phyloP scores from a whole-genome alignment of 2,888 invertebrate genomes.

The Trichacis sp. region DNA sequence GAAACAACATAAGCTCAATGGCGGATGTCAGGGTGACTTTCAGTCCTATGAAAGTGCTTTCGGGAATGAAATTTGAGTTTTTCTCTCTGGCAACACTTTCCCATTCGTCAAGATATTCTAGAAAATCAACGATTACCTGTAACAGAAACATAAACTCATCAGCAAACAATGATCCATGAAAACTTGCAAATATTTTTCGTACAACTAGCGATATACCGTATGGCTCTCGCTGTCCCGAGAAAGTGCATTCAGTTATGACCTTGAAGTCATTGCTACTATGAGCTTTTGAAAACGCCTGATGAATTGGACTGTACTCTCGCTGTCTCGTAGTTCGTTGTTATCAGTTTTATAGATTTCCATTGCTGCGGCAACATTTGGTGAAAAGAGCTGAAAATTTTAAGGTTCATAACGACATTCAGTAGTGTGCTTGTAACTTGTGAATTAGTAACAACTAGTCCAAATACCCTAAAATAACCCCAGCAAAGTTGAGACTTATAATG shows the following conservation, averaged over 20 bases:
- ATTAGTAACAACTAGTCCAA: too few species aligned
- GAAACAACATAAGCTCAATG: constrained; percentile 1
- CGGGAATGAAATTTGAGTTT: neutral
- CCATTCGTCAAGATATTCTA: neutral
- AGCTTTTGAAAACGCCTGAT: neutral
- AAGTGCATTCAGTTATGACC: neutral
- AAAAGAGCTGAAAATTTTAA: constrained; percentile 11
- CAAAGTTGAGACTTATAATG: too few species aligned
- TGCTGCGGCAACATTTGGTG: constrained; percentile 3
- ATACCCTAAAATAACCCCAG: too few species aligned
- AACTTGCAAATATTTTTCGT: too few species aligned
- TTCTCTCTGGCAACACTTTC: neutral
- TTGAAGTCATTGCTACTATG: constrained; percentile 10
- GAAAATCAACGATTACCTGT: constrained; percentile 4
- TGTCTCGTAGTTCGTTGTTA: neutral
- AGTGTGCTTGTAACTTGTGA: too few species aligned
- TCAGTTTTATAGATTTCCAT: constrained; percentile 2
- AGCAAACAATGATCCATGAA: too few species aligned
- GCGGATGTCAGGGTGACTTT: neutral
- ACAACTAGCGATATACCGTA: too few species aligned
- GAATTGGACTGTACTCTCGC: constrained; percentile 4
- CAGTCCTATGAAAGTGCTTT: neutral
- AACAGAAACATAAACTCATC: too few species aligned
- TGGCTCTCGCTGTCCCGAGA: neutral
- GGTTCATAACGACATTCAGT: too few species aligned